Percentiles rank a stretch among this genome's conserved stretches.
phyloP scores from a whole-genome alignment of 2,888 invertebrate species.

The Acanthococcus lagerstroemiae region DNA sequence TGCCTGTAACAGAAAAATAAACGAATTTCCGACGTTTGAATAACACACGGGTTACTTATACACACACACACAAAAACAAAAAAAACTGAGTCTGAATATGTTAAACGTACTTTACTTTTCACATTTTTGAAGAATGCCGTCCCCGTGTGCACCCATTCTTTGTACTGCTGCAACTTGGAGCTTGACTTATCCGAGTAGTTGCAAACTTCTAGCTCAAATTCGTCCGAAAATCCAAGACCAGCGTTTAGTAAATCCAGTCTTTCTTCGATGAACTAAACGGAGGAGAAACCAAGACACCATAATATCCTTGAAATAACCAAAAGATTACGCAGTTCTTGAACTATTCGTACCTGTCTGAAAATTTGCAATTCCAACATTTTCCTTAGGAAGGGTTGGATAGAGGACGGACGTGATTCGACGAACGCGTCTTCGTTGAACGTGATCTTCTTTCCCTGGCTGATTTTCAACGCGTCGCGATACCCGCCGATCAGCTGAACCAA shows the following conservation, averaged over 20 bases:
- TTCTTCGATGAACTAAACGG: conserved; percentile 78
- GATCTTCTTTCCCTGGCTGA: conserved; percentile 58
- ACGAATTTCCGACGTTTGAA: background rate
- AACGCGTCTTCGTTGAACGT: conserved; percentile 82
- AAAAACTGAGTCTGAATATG: conserved; percentile 9
- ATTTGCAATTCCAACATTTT: conserved; percentile 89
- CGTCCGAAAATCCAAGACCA: conserved; percentile 86
- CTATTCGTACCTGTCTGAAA: conserved; percentile 79
- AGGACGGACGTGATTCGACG: conserved; percentile 69
- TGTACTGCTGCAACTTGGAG: conserved; percentile 57
- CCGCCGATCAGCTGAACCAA: conserved; percentile 90
- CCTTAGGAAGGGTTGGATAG: conserved; percentile 77
- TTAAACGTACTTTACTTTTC: conserved; percentile 63
- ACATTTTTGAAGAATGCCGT: conserved; percentile 76
- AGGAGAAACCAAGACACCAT: background rate
- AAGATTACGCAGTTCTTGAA: no score
- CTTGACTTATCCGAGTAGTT: conserved; percentile 56
- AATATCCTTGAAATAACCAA: no score
- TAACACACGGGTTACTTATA: background rate
- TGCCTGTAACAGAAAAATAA: conserved; percentile 60
- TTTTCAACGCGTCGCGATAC: conserved; percentile 80
- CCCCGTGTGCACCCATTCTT: conserved; percentile 69
- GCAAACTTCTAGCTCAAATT: conserved; percentile 84
- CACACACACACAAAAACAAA: background rate
- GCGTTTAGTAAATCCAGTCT: conserved; percentile 82